Conservation (phyloP, 1,140 invertebrate species). For the Conopomorpha cramerella region DNA sequence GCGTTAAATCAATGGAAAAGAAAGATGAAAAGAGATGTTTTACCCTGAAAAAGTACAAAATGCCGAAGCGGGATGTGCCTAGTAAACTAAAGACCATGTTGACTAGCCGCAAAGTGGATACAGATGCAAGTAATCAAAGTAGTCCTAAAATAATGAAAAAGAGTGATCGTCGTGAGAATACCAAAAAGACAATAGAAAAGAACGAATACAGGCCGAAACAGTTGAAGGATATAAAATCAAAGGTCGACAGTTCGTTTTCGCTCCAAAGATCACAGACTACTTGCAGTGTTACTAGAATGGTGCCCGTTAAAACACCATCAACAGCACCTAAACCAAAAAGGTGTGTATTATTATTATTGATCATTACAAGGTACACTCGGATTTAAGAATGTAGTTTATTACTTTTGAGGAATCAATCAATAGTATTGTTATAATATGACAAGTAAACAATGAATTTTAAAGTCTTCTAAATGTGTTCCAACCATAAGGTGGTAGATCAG, state of each 20-base stretch:
- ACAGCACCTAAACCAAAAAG: slow-evolving; percentile 50
- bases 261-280: slow-evolving; percentile 51
- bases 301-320: slow-evolving; percentile 48
- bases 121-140: slow-evolving; percentile 47
- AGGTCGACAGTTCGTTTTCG: slow-evolving; percentile 64
- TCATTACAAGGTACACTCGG: background rate
- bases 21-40: slow-evolving; percentile 62
- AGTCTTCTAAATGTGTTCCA: no score
- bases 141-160: slow-evolving; percentile 48
- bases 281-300: slow-evolving; percentile 46
- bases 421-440: background rate
- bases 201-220: slow-evolving; percentile 70
- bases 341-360: slow-evolving; percentile 16
- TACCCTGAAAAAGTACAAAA: slow-evolving; percentile 72
- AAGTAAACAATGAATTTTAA: background rate
- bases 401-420: background rate
- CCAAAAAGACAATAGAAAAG: slow-evolving; percentile 79
- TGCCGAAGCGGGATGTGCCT: slow-evolving; percentile 73
- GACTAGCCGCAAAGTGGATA: slow-evolving; percentile 50
- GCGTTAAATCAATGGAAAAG: slow-evolving; percentile 27
- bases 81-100: slow-evolving; percentile 77
- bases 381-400: background rate
- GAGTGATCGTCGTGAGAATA: slow-evolving; percentile 74
- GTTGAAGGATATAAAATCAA: slow-evolving; percentile 81
- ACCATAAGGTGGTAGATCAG: no score